Base-by-base conservation (phyloP, 2,888 invertebrate species). In the Zygogramma bicolorata region DNA sequence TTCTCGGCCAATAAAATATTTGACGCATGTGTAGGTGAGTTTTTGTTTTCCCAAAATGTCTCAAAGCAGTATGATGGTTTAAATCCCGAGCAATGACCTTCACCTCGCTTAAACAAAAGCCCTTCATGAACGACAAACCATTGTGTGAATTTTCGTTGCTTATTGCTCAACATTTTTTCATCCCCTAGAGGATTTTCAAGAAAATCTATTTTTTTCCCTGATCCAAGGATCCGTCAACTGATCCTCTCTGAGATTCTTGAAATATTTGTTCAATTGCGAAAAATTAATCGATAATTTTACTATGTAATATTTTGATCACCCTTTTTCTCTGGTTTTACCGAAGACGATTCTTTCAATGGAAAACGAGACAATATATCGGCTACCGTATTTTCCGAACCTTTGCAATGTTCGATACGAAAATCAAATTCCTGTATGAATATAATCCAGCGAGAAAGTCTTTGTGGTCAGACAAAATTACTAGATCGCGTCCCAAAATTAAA, bases 291-390 rank as follows among this genome's bases (percentile, higher is more conserved):
- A 53, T 2, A 18, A 67, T 65, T 46, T 10, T 8, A 46, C 40
- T 61, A n/a, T n/a, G n/a, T n/a, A n/a, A n/a, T n/a, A n/a, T n/a
- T n/a, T n/a, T n/a, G n/a, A n/a, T n/a, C n/a, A n/a, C n/a, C 29
- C 31, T 3, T 3, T 31, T 31, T 31, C 13, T 38, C 38, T 2
- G 38, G 38, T 10, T 10, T 5, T 13, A 38, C 13, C 6, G 6
- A 5, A 10, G 13, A 10, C 10, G 58, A 18, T 18, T 3, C 15
- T 13, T 20, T 4, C 1, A 18, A 6, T 13, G 65, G 70, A 18
- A 60, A 60, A n/a, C 60, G 65, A 2, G 72, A 73, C 10, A 73
- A 31, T 0, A 49, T 18, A 63, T 73, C 73, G 29, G 8, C 57
- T 10, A 66, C 67, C 1, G 40, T 10, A 29, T 67, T 69, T 34